Evolutionary conservation across 2,888 invertebrate genomes (phyloP).

Genomic region (Drosophila multiciliata): DNA sequence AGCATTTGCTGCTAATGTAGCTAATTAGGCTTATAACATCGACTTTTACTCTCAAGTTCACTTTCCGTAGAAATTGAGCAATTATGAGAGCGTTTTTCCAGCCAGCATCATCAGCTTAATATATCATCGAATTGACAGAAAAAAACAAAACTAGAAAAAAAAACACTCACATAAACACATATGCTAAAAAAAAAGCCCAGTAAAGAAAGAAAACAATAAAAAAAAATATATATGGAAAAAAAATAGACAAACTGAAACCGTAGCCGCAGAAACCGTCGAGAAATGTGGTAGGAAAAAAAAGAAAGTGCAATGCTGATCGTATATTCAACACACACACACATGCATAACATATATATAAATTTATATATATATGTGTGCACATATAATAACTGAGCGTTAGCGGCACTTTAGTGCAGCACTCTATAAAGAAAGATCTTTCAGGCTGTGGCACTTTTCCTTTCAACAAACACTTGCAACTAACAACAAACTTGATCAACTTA

Average conservation of each 20-base stretch:
- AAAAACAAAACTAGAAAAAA: slow-evolving; percentile 36
- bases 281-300: slow-evolving; percentile 66
- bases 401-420: slow-evolving; percentile 49
- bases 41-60: slow-evolving; percentile 66
- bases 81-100: slow-evolving; percentile 62
- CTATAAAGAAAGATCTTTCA: slow-evolving; percentile 35
- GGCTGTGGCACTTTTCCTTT: slow-evolving; percentile 53
- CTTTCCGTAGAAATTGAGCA: slow-evolving; percentile 69
- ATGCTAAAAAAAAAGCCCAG: slow-evolving; percentile 36
- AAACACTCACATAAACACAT: slow-evolving; percentile 16
- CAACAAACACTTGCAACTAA: slow-evolving; percentile 13
- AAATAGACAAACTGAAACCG: slow-evolving; percentile 27
- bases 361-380: not conserved
- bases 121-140: slow-evolving; percentile 66
- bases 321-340: slow-evolving; percentile 1
- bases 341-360: slow-evolving; percentile 8
- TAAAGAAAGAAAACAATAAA: slow-evolving; percentile 14
- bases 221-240: not conserved
- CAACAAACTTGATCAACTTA: not conserved
- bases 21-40: slow-evolving; percentile 53
- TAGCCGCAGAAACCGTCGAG: slow-evolving; percentile 44
- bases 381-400: slow-evolving; percentile 36
- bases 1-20: slow-evolving; percentile 22
- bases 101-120: slow-evolving; percentile 56
- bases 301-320: slow-evolving; percentile 63